Conservation (phyloP, 1,140 invertebrate species). For the Nylanderia fulva region DNA sequence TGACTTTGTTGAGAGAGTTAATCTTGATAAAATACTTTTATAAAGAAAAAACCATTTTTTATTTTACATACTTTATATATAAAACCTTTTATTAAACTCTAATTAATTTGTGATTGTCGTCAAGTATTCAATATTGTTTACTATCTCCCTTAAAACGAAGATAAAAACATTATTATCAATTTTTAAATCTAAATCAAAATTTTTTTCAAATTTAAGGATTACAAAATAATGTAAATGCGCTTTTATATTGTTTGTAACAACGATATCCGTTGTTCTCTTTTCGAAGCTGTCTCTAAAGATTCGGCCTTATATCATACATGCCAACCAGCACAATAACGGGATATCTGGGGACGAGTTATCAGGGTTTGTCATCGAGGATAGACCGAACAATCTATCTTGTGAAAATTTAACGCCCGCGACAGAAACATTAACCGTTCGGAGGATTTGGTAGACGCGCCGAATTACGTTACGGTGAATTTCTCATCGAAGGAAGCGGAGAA, state of each 20-base stretch:
- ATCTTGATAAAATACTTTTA: not conserved
- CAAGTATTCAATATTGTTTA: not conserved
- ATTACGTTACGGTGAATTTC: constrained; percentile 42
- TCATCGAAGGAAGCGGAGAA: not conserved
- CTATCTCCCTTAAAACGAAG: not conserved
- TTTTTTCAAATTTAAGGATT: constrained; percentile 3
- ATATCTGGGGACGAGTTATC: constrained; percentile 31
- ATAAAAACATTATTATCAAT: not conserved
- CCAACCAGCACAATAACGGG: constrained; percentile 28
- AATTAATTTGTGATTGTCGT: not conserved
- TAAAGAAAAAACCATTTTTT: not conserved
- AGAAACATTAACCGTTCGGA: constrained; percentile 33
- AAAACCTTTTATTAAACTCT: not conserved
- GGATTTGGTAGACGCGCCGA: constrained; percentile 34
- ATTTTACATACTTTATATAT: not conserved
- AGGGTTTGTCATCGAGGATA: constrained; percentile 25
- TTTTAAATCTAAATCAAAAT: not conserved
- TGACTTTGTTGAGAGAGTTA: not conserved
- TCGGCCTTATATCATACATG: constrained; percentile 51
- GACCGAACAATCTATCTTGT: constrained; percentile 1
- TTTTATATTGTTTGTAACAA: not conserved
- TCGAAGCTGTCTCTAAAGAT: not conserved
- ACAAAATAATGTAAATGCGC: not conserved
- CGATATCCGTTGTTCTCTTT: not conserved
- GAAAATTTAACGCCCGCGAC: constrained; percentile 41